phyloP scores from a whole-genome alignment of 2,888 invertebrate genomes.

The Eupithecia centaureata region DNA sequence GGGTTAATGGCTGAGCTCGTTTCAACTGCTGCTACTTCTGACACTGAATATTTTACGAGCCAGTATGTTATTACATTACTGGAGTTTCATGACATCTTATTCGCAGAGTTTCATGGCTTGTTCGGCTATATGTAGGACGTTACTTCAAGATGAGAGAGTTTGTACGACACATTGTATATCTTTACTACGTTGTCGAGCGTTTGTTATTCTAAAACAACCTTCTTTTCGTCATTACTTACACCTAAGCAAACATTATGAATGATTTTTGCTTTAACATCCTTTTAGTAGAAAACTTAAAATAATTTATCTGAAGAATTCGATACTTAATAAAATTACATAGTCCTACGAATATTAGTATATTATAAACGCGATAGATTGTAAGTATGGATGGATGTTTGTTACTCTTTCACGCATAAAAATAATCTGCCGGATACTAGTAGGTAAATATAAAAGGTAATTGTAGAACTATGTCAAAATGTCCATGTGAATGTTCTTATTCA shows the following conservation, averaged over 20 bases:
- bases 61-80: conserved; percentile 40
- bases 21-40: conserved; percentile 46
- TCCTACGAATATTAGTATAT: too few relatives aligned
- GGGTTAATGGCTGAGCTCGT: conserved; percentile 42
- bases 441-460: too few relatives aligned
- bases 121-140: conserved; percentile 14
- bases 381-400: too few relatives aligned
- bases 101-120: conserved; percentile 29
- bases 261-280: neutral
- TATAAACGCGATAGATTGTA: too few relatives aligned
- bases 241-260: neutral
- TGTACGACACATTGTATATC: conserved; percentile 9
- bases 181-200: conserved; percentile 3
- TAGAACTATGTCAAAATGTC: too few relatives aligned
- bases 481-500: neutral
- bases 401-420: too few relatives aligned
- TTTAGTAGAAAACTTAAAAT: neutral
- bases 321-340: neutral
- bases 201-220: conserved; percentile 1
- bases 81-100: conserved; percentile 25
- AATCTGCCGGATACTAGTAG: too few relatives aligned
- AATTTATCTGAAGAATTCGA: neutral
- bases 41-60: conserved; percentile 55
- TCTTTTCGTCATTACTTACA: conserved; percentile 3
- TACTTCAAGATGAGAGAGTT: conserved; percentile 5